Percentiles rank a stretch among this genome's conserved stretches.
phyloP scores from a whole-genome alignment of 2,888 invertebrate genomes.

The Lasioglossum leucozonium region DNA sequence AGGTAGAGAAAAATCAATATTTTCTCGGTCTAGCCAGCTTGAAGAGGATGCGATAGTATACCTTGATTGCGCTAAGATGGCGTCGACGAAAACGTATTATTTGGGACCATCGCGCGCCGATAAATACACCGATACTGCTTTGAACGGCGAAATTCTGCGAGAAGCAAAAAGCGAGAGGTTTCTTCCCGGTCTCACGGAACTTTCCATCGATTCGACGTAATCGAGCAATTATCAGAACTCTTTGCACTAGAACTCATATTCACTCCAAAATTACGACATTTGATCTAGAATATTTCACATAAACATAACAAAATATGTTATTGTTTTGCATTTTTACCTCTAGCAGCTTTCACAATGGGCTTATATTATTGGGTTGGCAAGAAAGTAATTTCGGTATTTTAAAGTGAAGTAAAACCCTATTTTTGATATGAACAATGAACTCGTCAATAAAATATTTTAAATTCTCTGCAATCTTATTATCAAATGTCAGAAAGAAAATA shows the following conservation, averaged over 20 bases:
- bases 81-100: not conserved
- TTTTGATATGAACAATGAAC: too few relatives aligned
- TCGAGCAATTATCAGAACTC: not conserved
- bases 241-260: not conserved
- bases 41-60: not conserved
- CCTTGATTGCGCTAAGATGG: not conserved
- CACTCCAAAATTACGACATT: not conserved
- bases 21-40: not conserved
- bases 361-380: too few relatives aligned
- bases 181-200: not conserved
- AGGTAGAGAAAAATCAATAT: conserved; percentile 10
- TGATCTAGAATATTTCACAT: too few relatives aligned
- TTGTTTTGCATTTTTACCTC: too few relatives aligned
- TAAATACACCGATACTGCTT: not conserved
- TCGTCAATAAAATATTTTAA: too few relatives aligned
- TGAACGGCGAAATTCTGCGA: not conserved
- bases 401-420: too few relatives aligned
- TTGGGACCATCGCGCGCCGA: not conserved
- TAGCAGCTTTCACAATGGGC: too few relatives aligned
- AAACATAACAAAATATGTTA: too few relatives aligned
- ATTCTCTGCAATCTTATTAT: too few relatives aligned
- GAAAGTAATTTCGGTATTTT: too few relatives aligned
- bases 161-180: not conserved
- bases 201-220: not conserved
- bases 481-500: too few relatives aligned